A percentile compares a stretch with the other conserved stretches of the same genome.
These are phyloP conservation scores for Atrichornis clamosus DNA, from an alignment of 2,113 vertebrate species.

Conservation along the genomic window DNA sequence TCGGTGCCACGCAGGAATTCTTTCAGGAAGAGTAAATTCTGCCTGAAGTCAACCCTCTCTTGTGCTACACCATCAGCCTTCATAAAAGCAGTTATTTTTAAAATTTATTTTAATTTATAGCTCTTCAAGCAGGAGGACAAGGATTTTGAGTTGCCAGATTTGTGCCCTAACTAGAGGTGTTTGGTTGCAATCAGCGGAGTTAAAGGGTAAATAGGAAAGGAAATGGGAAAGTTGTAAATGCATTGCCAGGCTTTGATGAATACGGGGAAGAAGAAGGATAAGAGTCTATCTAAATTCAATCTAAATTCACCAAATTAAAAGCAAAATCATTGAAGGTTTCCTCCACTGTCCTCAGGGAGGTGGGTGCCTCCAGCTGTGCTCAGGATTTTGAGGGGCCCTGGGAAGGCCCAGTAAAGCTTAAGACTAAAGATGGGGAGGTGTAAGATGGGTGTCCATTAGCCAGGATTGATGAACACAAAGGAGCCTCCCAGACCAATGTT, in stretches of 20 bases:
- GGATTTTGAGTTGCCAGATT: neutral
- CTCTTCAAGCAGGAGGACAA: neutral
- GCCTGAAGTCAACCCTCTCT: neutral
- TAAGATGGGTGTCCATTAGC: neutral
- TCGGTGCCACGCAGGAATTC: rapidly evolving
- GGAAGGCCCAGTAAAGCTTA: neutral
- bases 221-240: neutral
- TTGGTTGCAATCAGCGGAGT: neutral
- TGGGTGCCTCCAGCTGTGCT: neutral
- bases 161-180: neutral
- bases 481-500: rapidly evolving
- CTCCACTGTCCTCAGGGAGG: neutral
- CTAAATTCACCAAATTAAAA: neutral
- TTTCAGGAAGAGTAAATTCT: neutral
- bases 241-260: neutral
- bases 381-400: neutral
- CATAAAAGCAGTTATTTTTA: neutral
- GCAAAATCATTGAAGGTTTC: neutral
- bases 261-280: neutral
- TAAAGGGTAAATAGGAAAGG: neutral
- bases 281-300: neutral
- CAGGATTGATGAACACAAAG: neutral
- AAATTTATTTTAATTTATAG: neutral
- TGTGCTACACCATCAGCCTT: rapidly evolving
- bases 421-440: neutral